A percentile compares a stretch with the other conserved stretches of the same genome.
These are phyloP conservation scores for Lagopus leucura DNA, from an alignment of 2,113 vertebrate species.

Conservation along the genomic window DNA sequence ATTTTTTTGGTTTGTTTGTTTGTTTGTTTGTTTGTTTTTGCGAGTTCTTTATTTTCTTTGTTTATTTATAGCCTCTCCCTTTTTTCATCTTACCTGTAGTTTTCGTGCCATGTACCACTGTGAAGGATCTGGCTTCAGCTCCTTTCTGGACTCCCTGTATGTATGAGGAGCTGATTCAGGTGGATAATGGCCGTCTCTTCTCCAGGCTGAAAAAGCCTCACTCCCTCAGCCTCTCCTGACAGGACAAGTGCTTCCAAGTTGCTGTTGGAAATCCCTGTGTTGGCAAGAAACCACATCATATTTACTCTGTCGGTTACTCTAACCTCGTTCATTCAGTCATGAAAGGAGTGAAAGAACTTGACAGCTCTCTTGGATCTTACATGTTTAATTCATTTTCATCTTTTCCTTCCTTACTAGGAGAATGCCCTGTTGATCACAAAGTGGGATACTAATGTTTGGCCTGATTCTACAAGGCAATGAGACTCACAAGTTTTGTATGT, in stretches of 20 bases:
- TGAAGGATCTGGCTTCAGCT: not conserved
- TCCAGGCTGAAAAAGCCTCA: not conserved
- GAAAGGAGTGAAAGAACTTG: not conserved
- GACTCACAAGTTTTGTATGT: not conserved
- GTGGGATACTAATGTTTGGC: not conserved
- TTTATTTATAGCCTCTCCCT: not conserved
- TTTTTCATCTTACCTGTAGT: not conserved
- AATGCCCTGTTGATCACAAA: not conserved
- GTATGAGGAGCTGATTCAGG: not conserved
- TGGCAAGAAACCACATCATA: not conserved
- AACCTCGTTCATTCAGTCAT: not conserved
- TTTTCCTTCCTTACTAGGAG: not conserved
- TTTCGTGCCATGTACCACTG: not conserved
- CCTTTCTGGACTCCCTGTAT: not conserved
- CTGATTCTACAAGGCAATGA: not conserved
- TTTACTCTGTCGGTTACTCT: not conserved
- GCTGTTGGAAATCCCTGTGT: not conserved
- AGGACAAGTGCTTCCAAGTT: not conserved
- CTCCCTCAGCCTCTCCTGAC: not conserved
- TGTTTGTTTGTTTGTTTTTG: too few species aligned
- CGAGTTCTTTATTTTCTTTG: not conserved
- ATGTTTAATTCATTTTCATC: not conserved
- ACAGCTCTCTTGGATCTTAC: not conserved
- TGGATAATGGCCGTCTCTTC: not conserved
- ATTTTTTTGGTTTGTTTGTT: not conserved